Evolutionary conservation across 1,140 invertebrate genomes (phyloP), one percentile per base, ranked within the genome.

Genomic region (Lordiphosa stackelbergi): DNA sequence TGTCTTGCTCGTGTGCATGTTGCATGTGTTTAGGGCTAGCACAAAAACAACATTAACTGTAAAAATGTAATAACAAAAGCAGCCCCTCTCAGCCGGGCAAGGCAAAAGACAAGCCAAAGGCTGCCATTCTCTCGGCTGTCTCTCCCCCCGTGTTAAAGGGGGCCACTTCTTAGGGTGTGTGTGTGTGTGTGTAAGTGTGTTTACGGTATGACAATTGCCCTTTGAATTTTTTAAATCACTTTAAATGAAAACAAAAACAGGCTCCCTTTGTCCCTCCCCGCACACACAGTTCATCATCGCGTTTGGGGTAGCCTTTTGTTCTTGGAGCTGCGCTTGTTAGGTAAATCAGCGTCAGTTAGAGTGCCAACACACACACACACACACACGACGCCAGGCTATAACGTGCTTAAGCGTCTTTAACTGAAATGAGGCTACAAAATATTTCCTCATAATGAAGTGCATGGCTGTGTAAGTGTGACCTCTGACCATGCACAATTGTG

Each of bases 191-290:
- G 52, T 49, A 42, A 40, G 16, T 53, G 36, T 70, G 66, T 70
- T 51, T 69, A 64, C 68, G 56, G 53, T 42, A 62, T 66, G 69
- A 83, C 77, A 83, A 83, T 83, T 84, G 77, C 78, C 77, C 77
- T 83, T 83, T 83, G 73, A 73, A 83, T 83, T 83, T 83, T 81
- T 83, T 77, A 83, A 83, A 83, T 83, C 78, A 83, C 69, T 83
- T 83, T 77, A 83, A 83, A 84, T 69, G 78, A 83, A 83, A 81
- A 81, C 78, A 83, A 81, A 73, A 83, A 77, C 77, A 69, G 64
- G 42, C 73, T 58, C 42, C 49, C 52, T 52, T 31, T 46, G 24
- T 16, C 47, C 12, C 46, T 35, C 9, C 40, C 40, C 40, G 13
- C 51, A 10, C 13, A 5, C 6, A 11, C 46, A n/a, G 46, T 52